phyloP scores from a whole-genome alignment of 2,888 invertebrate genomes.

The Synanthedon formicaeformis region DNA sequence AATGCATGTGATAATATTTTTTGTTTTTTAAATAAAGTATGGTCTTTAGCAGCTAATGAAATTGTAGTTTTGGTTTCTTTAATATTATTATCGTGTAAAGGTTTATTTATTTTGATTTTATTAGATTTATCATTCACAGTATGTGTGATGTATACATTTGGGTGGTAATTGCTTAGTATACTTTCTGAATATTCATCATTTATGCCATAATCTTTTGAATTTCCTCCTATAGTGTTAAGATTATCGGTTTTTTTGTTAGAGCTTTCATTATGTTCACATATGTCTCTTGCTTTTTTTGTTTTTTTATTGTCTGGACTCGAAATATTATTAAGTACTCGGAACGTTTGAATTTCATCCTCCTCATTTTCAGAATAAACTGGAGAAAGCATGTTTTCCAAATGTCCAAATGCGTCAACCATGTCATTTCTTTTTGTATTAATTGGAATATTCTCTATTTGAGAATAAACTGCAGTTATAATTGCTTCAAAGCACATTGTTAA shows the following conservation, averaged over 20 bases:
- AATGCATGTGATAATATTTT: no score
- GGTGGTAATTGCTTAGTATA: conserved; percentile 8
- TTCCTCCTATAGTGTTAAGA: not conserved
- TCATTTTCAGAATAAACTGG: conserved; percentile 4
- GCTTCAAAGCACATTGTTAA: no score
- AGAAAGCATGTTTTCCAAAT: no score
- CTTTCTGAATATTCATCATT: conserved; percentile 21
- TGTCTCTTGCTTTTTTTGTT: not conserved
- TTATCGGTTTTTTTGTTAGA: not conserved
- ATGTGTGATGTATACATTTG: not conserved
- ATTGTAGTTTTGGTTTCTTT: no score
- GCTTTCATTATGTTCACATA: no score
- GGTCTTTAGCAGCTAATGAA: no score
- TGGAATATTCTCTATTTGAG: conserved; percentile 19
- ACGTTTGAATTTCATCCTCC: not conserved
- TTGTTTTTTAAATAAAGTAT: no score
- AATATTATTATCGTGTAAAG: no score
- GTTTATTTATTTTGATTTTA: conserved; percentile 8
- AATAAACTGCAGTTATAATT: conserved; percentile 15
- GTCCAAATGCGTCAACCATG: conserved; percentile 16
- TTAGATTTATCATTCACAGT: conserved; percentile 3
- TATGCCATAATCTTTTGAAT: not conserved
- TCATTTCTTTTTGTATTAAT: conserved; percentile 3
- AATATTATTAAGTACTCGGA: not conserved
- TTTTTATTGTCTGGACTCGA: not conserved